Evolutionary conservation across 2,888 invertebrate genomes (phyloP).

Genomic region (Leptarthrus brevirostris): DNA sequence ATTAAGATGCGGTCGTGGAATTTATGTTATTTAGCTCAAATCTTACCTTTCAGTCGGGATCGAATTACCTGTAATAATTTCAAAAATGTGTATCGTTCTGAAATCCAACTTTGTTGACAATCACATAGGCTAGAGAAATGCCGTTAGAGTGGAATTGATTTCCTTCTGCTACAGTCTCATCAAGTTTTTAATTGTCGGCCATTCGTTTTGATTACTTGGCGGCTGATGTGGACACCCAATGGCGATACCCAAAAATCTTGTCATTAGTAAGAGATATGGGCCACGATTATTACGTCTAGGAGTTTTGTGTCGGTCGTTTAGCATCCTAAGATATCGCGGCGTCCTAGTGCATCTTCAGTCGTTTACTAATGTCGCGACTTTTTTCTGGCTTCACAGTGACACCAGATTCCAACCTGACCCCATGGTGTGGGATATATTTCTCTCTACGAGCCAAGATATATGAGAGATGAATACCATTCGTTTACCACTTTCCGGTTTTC

Average conservation of each 20-base stretch:
- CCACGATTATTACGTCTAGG: constrained; percentile 29
- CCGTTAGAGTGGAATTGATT: constrained; percentile 38
- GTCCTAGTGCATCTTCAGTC: constrained; percentile 23
- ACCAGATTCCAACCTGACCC: constrained; percentile 39
- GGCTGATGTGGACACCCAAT: constrained; percentile 10
- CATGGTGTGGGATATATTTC: constrained; percentile 41
- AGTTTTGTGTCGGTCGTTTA: constrained; percentile 1
- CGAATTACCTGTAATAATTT: not conserved
- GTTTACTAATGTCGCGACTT: not conserved
- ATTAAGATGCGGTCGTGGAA: too few relatives aligned
- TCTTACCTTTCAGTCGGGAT: not conserved
- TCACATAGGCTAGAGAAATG: constrained; percentile 13
- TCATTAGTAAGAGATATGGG: constrained; percentile 44
- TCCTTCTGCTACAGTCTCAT: constrained; percentile 30
- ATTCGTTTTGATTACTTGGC: constrained; percentile 41
- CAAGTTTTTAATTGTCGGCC: constrained; percentile 42
- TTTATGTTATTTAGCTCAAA: not conserved
- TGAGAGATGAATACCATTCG: not conserved
- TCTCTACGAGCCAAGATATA: constrained; percentile 32
- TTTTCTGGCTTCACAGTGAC: constrained; percentile 14
- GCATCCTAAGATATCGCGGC: not conserved
- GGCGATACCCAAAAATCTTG: constrained; percentile 33
- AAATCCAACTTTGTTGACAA: constrained; percentile 12
- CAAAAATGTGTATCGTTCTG: not conserved
- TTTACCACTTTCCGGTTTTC: constrained; percentile 21